Conservation (phyloP, 2,113 vertebrate genomes). For the Amblyopsis rosae region DNA sequence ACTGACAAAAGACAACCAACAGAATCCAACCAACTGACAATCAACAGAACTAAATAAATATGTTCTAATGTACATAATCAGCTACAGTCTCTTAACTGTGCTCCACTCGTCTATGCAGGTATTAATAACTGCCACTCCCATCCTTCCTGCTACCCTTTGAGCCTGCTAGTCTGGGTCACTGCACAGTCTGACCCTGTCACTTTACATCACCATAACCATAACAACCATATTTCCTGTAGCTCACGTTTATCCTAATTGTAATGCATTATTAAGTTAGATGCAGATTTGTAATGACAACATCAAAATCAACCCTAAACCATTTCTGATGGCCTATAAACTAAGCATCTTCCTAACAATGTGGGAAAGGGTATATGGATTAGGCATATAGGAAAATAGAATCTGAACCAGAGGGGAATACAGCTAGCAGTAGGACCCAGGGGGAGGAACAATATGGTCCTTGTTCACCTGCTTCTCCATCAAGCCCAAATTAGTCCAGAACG, state of each 20-base stretch:
- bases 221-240: slow-evolving; percentile 9
- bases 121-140: slow-evolving; percentile 15
- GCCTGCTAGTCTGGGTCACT: slow-evolving; percentile 65
- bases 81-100: slow-evolving; percentile 41
- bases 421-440: slow-evolving; percentile 33
- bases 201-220: slow-evolving; percentile 32
- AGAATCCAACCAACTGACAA: not conserved
- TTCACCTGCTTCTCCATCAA: slow-evolving; percentile 66
- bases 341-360: no score
- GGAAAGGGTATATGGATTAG: not conserved
- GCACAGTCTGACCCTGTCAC: slow-evolving; percentile 43
- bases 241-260: slow-evolving; percentile 9
- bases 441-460: slow-evolving; percentile 54
- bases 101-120: slow-evolving; percentile 7
- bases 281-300: slow-evolving; percentile 1
- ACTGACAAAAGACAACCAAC: not conserved
- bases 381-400: not conserved
- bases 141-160: slow-evolving; percentile 66
- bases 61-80: slow-evolving; percentile 15
- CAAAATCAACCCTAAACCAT: not conserved
- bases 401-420: slow-evolving; percentile 2
- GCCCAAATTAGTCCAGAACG: slow-evolving; percentile 39
- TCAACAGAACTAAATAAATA: slow-evolving; percentile 20
- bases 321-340: no score
- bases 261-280: not conserved